These are phyloP conservation scores for Heliconius congener DNA, from an alignment of 1,140 invertebrate genomes.

Conservation along the genomic window DNA sequence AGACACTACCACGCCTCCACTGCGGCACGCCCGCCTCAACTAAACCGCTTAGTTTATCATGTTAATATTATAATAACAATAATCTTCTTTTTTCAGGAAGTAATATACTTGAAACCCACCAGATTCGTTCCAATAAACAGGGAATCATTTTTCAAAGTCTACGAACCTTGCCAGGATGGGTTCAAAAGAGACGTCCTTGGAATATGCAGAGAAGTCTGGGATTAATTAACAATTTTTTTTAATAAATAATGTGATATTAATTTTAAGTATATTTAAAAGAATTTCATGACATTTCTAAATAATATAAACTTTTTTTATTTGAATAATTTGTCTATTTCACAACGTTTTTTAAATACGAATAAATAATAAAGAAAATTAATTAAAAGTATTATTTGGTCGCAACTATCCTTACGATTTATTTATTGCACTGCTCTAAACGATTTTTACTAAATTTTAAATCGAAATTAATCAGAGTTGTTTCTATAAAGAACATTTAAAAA, in stretches of 20 bases:
- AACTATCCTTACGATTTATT: too few relatives aligned
- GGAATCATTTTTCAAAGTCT: constrained; percentile 53
- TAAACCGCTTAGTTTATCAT: too few relatives aligned
- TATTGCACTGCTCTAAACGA: too few relatives aligned
- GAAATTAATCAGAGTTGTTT: too few relatives aligned
- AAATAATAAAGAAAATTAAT: neutral
- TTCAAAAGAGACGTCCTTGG: constrained; percentile 59
- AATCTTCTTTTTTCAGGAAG: constrained; percentile 52
- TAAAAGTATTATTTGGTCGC: too few relatives aligned
- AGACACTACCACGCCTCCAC: too few relatives aligned
- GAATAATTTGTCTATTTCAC: neutral
- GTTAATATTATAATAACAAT: neutral
- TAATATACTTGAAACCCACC: constrained; percentile 47
- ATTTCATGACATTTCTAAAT: neutral
- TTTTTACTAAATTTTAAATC: too few relatives aligned
- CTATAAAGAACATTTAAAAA: too few relatives aligned
- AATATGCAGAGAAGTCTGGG: constrained; percentile 71
- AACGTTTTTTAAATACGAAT: neutral
- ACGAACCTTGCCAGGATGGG: constrained; percentile 60
- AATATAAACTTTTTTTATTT: neutral
- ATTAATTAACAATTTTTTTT: constrained; percentile 32
- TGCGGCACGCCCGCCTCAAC: too few relatives aligned
- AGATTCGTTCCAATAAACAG: constrained; percentile 60
- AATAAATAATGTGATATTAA: constrained; percentile 52
- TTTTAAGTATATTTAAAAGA: constrained; percentile 39